Evolutionary conservation across 2,888 invertebrate species (phyloP).

Genomic region (Metacarcinus magister): DNA sequence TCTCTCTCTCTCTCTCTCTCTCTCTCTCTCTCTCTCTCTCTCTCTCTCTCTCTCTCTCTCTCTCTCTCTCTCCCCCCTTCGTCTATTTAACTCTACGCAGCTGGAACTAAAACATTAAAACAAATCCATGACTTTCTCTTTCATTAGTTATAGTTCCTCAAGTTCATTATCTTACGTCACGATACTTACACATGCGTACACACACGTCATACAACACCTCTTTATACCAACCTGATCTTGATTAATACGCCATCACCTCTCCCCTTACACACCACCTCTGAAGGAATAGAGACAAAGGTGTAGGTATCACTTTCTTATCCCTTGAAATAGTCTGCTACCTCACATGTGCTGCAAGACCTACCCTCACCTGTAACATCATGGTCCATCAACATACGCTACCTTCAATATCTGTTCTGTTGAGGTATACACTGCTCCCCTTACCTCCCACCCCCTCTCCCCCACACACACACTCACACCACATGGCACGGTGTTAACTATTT

Average conservation of each 20-base stretch:
- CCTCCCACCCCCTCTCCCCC: too few species aligned
- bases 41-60: slow-evolving; percentile 63
- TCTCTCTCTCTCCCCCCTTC: slow-evolving; percentile 56
- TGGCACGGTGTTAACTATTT: not conserved
- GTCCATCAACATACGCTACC: not conserved
- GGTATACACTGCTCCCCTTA: not conserved
- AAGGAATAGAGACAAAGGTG: not conserved
- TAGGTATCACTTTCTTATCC: not conserved
- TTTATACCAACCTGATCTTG: too few species aligned
- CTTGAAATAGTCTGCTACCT: not conserved
- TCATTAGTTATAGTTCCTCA: not conserved
- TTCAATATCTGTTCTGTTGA: not conserved
- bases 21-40: slow-evolving; percentile 55
- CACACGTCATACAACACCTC: not conserved
- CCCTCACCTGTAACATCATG: not conserved
- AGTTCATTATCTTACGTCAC: not conserved
- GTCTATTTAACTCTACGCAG: not conserved
- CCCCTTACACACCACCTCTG: not conserved
- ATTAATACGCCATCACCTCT: not conserved
- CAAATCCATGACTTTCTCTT: slow-evolving; percentile 28
- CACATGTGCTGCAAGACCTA: not conserved
- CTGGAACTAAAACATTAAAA: not conserved
- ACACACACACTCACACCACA: not conserved
- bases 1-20: slow-evolving; percentile 46
- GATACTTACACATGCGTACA: not conserved